A percentile compares a stretch with the other conserved stretches of the same genome.
phyloP scores from a whole-genome alignment of 2,113 vertebrate species.

The Malurus cyaneus region DNA sequence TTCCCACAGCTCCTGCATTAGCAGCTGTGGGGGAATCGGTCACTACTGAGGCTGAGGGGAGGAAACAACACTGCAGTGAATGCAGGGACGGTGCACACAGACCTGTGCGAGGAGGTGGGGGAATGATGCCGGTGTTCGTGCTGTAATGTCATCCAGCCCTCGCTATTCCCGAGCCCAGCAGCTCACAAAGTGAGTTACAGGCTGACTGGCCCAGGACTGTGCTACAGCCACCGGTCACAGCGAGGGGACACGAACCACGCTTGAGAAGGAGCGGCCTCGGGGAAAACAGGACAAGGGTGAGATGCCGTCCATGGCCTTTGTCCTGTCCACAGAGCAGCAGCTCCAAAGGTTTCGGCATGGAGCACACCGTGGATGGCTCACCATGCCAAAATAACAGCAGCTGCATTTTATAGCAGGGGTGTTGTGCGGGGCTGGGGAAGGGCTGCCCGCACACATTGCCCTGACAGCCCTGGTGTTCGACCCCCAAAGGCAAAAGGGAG shows the following conservation, averaged over 20 bases:
- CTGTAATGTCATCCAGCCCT: neutral
- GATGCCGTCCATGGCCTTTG: neutral
- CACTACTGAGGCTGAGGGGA: neutral
- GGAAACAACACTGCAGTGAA: neutral
- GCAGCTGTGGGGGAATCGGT: neutral
- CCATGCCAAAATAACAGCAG: neutral
- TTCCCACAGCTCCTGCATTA: slow-evolving; percentile 10
- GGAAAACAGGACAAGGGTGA: neutral
- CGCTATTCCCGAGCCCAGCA: neutral
- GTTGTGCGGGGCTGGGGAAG: neutral
- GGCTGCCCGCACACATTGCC: neutral
- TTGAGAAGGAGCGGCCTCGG: neutral
- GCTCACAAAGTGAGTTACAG: neutral
- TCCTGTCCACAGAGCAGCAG: neutral
- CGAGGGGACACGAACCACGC: neutral
- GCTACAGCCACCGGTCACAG: neutral
- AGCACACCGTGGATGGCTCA: neutral
- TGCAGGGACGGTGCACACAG: neutral
- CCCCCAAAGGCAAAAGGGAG: neutral
- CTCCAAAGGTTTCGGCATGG: neutral
- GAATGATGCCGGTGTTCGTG: neutral
- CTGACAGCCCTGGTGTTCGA: neutral
- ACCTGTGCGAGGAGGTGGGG: neutral
- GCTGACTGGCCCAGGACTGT: neutral
- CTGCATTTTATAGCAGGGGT: neutral